phyloP scores from a whole-genome alignment of 2,113 vertebrate genomes.

The Phalacrocorax carbo region DNA sequence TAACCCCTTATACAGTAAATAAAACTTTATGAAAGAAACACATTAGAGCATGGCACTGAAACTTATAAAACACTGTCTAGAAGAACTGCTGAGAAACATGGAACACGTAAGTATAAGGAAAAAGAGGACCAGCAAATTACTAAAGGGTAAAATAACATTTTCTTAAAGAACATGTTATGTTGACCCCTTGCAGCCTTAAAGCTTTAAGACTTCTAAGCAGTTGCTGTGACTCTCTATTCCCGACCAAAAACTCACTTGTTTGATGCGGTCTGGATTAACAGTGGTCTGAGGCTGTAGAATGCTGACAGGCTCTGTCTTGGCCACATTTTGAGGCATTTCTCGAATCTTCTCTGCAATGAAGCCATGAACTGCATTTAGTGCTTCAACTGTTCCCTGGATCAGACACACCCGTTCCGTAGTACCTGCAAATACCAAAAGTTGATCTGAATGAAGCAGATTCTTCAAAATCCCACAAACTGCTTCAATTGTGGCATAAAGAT shows the following conservation, averaged over 20 bases:
- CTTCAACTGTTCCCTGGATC: constrained; percentile 99
- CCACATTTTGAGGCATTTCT: constrained; percentile 99
- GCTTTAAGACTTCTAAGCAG: constrained; percentile 57
- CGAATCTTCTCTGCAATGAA: constrained; percentile 99
- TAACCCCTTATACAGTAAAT: neutral
- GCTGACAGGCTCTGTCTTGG: constrained; percentile 98
- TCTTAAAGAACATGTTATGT: neutral
- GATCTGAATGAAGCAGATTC: neutral
- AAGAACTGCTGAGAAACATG: constrained; percentile 22
- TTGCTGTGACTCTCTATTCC: constrained; percentile 61
- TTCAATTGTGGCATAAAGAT: neutral
- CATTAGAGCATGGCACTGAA: neutral
- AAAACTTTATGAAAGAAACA: neutral
- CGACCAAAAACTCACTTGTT: constrained; percentile 90
- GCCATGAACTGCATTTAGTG: constrained; percentile 97
- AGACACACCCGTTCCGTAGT: constrained; percentile 98
- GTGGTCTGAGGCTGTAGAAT: constrained; percentile 99
- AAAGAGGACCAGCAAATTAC: neutral
- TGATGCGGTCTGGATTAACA: constrained; percentile 98
- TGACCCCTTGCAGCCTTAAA: constrained; percentile 18
- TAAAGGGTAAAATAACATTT: constrained; percentile 22
- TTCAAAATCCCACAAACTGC: neutral
- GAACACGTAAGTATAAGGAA: neutral
- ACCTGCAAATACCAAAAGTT: constrained; percentile 76
- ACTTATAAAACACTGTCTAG: neutral